Base-by-base conservation (phyloP, 1,140 invertebrate genomes). In the Drosophila insularis region DNA sequence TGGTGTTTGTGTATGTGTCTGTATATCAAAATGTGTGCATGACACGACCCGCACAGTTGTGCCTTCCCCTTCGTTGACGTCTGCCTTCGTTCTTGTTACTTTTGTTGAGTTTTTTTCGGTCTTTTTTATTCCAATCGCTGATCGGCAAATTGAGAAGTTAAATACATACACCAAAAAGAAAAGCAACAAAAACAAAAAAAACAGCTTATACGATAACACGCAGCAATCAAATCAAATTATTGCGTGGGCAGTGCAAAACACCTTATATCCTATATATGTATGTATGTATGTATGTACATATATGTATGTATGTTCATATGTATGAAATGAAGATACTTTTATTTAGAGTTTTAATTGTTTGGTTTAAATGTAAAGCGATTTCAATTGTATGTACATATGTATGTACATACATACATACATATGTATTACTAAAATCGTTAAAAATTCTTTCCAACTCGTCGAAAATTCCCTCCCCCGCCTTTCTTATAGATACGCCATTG, bases 21-120 rank as follows among this genome's bases (percentile, higher is more conserved):
- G 21, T 78, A 69, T 46, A 70, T 67, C 17, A 63, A 69, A 67
- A 62, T 73, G 77, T 85, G 78, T 86, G 78, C 81, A 81, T 85
- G 81, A 79, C 77, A 79, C 77, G 77, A 79, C 74, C 77, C 74
- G 77, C 66, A 66, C 27, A 27, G 71, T 67, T 76, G 74, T 54
- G 3, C 10, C 35, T 37, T 11, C 56, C 27, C 27, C 27, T 27
- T 27, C 27, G 27, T 27, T 54, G 50, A 68, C 17, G 39, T n/a
- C 27, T 62, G 75, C 73, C 72, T 59, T 68, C 31, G 35, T 40
- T 27, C 27, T 27, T 62, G 27, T 75, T 75, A 75, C 72, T 75
- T 27, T 75, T 75, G 72, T 69, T 75, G 72, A 75, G 75, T 27
- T 27, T 27, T 27, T 58, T 68, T 71, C 53, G 50, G 55, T 62